These are phyloP conservation scores for Trichonephila inaurata DNA, from an alignment of 1,140 invertebrate genomes.

Conservation along the genomic window DNA sequence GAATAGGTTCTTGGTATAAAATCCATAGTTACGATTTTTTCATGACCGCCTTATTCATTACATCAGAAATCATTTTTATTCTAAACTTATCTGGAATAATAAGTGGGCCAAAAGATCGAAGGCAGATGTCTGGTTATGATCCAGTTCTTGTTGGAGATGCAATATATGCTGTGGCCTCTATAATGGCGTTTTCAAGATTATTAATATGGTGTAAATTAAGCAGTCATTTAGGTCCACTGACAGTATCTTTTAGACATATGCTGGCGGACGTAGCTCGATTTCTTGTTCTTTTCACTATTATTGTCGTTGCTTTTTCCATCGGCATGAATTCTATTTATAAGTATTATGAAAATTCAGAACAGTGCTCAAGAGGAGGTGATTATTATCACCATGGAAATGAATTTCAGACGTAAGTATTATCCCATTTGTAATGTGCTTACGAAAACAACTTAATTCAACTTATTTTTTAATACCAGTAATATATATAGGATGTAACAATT, in stretches of 20 bases:
- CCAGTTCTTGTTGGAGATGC: conserved; percentile 76
- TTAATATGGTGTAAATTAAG: conserved; percentile 84
- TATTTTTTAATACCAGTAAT: neutral
- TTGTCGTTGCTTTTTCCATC: conserved; percentile 74
- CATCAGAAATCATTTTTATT: conserved; percentile 52
- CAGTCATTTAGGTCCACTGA: conserved; percentile 84
- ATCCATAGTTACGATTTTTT: conserved; percentile 44
- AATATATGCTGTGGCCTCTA: conserved; percentile 74
- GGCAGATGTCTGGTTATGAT: conserved; percentile 72
- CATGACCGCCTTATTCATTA: conserved; percentile 47
- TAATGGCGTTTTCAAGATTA: conserved; percentile 79
- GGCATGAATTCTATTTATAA: conserved; percentile 77
- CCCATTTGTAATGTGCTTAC: neutral
- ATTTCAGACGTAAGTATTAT: conserved; percentile 63
- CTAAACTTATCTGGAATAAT: conserved; percentile 21
- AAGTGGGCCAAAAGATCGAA: conserved; percentile 48
- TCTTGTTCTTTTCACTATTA: conserved; percentile 69
- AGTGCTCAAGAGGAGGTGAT: conserved; percentile 19
- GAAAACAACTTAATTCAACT: neutral
- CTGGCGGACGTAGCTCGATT: conserved; percentile 74
- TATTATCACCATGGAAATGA: conserved; percentile 58
- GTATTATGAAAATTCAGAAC: conserved; percentile 74
- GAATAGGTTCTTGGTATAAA: conserved; percentile 47
- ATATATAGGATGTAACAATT: too few relatives aligned
- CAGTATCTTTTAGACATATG: conserved; percentile 76